Conservation (phyloP, 1,140 invertebrate species). For the Philaenus spumarius region DNA sequence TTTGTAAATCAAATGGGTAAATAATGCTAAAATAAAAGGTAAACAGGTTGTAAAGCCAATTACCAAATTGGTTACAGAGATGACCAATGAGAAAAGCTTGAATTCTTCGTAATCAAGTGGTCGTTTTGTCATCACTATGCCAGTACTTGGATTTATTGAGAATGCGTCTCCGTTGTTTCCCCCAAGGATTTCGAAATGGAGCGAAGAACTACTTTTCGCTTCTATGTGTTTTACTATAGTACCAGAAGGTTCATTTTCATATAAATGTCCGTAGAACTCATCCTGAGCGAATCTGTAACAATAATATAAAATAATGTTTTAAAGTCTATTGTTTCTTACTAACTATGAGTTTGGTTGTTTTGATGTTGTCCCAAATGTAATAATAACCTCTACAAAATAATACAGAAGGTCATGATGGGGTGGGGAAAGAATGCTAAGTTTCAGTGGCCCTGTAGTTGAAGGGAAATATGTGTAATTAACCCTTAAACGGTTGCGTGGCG, state of each 20-base stretch:
- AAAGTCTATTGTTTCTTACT: too few relatives aligned
- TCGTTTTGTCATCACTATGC: constrained; percentile 64
- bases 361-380: too few relatives aligned
- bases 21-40: too few relatives aligned
- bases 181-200: constrained; percentile 71
- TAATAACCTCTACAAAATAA: too few relatives aligned
- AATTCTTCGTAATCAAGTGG: constrained; percentile 71
- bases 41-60: too few relatives aligned
- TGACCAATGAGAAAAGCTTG: constrained; percentile 73
- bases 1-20: too few relatives aligned
- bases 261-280: constrained; percentile 67
- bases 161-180: constrained; percentile 71
- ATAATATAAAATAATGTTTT: neutral
- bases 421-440: too few relatives aligned
- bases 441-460: too few relatives aligned
- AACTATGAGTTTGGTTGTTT: too few relatives aligned
- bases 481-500: too few relatives aligned
- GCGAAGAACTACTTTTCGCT: constrained; percentile 67
- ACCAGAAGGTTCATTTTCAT: constrained; percentile 73
- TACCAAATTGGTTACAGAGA: constrained; percentile 62
- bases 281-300: constrained; percentile 51
- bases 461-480: too few relatives aligned
- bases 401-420: too few relatives aligned
- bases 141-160: constrained; percentile 77
- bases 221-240: constrained; percentile 69